A percentile compares a stretch with the other conserved stretches of the same genome.
phyloP scores from a whole-genome alignment of 2,888 invertebrate genomes.

The Amaurobius ferox region DNA sequence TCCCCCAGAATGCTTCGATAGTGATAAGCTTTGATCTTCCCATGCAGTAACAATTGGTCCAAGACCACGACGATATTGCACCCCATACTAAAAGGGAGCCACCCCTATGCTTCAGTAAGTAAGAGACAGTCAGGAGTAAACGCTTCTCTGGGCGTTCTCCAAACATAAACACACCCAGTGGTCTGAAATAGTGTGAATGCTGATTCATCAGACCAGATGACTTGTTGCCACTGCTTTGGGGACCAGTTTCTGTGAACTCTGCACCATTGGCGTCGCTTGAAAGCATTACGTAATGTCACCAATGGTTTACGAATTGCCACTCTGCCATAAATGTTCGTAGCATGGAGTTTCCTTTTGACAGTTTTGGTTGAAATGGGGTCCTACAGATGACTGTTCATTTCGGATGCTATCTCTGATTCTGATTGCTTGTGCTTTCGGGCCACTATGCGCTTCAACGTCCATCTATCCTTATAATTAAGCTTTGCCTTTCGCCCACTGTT shows the following conservation, averaged over 20 bases:
- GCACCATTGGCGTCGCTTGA: slow-evolving; percentile 17
- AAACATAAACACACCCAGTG: too few relatives aligned
- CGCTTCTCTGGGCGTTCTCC: too few relatives aligned
- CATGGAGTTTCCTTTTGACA: slow-evolving; percentile 12
- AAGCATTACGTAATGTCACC: background rate
- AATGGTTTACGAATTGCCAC: slow-evolving; percentile 12
- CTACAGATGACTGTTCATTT: slow-evolving; percentile 38
- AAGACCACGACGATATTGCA: too few relatives aligned
- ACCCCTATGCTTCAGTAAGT: too few relatives aligned
- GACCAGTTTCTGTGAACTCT: slow-evolving; percentile 3
- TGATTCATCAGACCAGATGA: too few relatives aligned
- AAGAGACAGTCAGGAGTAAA: too few relatives aligned
- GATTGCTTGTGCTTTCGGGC: slow-evolving; percentile 27
- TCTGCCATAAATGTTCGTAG: slow-evolving; percentile 20
- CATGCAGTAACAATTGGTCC: slow-evolving; percentile 47
- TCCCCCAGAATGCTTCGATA: slow-evolving; percentile 28
- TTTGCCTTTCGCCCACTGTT: slow-evolving; percentile 18
- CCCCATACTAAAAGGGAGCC: too few relatives aligned
- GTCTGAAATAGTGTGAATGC: too few relatives aligned
- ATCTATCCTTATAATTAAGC: slow-evolving; percentile 5
- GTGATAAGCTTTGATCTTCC: slow-evolving; percentile 36
- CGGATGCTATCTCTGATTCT: slow-evolving; percentile 26
- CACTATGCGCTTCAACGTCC: slow-evolving; percentile 13
- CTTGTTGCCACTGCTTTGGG: too few relatives aligned
- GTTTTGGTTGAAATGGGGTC: slow-evolving; percentile 18